A percentile compares a stretch with the other conserved stretches of the same genome.
These are phyloP conservation scores for Lepeophtheirus salmonis DNA, from an alignment of 1,140 invertebrate genomes.

Conservation along the genomic window DNA sequence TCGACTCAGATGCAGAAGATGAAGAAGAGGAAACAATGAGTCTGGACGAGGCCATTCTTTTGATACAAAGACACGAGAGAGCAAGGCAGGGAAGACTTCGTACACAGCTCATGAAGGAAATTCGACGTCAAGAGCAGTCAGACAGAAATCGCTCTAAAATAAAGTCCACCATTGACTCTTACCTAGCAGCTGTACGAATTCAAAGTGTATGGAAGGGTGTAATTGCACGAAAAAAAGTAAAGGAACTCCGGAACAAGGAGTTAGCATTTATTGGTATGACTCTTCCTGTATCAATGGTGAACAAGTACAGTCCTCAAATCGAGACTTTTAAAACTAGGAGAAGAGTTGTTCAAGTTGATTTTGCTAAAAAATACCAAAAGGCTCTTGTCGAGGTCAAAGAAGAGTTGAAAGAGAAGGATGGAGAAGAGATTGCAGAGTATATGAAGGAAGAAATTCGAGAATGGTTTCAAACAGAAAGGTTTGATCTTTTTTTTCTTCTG, in stretches of 20 bases:
- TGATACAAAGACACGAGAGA: constrained; percentile 73
- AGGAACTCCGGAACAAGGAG: constrained; percentile 21
- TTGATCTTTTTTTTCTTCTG: no score
- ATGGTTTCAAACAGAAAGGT: constrained; percentile 31
- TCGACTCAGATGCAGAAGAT: not conserved
- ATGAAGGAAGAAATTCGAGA: constrained; percentile 35
- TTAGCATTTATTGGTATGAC: constrained; percentile 23
- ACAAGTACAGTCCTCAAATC: constrained; percentile 11
- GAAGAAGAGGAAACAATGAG: constrained; percentile 31
- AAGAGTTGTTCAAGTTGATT: constrained; percentile 27
- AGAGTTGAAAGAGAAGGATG: constrained; percentile 30
- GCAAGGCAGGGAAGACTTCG: constrained; percentile 61
- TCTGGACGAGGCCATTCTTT: constrained; percentile 56
- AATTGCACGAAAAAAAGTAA: constrained; percentile 20
- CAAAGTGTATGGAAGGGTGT: constrained; percentile 22
- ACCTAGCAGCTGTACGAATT: constrained; percentile 24
- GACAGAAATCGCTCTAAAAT: constrained; percentile 12
- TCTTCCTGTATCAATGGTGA: not conserved
- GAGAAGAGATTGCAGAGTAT: constrained; percentile 31
- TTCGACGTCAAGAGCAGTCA: constrained; percentile 34
- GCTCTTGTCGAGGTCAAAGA: constrained; percentile 30
- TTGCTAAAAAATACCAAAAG: constrained; percentile 31
- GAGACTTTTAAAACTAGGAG: constrained; percentile 24
- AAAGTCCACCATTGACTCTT: constrained; percentile 27
- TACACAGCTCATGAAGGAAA: constrained; percentile 75